phyloP scores from a whole-genome alignment of 2,888 invertebrate species.

The Muscina levida region DNA sequence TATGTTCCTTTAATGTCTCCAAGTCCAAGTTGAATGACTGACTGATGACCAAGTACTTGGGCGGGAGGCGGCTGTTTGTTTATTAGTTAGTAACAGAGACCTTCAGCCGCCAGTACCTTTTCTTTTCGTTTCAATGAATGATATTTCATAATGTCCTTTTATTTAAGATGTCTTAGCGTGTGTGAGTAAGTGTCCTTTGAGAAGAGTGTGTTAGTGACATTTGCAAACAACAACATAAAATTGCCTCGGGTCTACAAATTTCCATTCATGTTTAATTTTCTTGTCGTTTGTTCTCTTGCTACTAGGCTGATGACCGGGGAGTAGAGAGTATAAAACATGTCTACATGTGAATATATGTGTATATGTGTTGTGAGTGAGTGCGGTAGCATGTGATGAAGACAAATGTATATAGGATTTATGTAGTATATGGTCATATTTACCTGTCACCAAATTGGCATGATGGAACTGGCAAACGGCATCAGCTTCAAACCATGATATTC shows the following conservation, averaged over 20 bases:
- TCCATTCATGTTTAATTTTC: conserved; percentile 40
- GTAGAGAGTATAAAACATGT: background rate
- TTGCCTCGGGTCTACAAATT: conserved; percentile 35
- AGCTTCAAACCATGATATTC: conserved; percentile 91
- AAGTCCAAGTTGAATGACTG: conserved; percentile 15
- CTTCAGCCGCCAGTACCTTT: background rate
- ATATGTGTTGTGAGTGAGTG: background rate
- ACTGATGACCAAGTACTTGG: background rate
- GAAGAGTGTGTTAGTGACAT: conserved; percentile 37
- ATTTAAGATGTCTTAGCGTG: background rate
- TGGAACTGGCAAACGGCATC: conserved; percentile 92
- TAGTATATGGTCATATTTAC: conserved; percentile 79
- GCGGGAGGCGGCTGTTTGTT: too few species aligned
- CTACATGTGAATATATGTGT: too few species aligned
- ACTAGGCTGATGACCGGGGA: background rate
- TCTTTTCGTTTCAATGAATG: conserved; percentile 12
- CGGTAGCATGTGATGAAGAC: too few species aligned
- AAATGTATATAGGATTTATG: background rate
- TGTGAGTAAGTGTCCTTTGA: conserved; percentile 15
- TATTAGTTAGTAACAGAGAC: too few species aligned
- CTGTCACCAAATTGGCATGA: conserved; percentile 89
- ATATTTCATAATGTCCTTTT: background rate
- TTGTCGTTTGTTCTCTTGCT: conserved; percentile 14
- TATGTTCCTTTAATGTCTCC: conserved; percentile 9
- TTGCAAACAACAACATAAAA: conserved; percentile 43